A percentile compares a stretch with the other conserved stretches of the same genome.
phyloP scores from a whole-genome alignment of 2,797 vertebrate genomes.

The Denticeps clupeoides region DNA sequence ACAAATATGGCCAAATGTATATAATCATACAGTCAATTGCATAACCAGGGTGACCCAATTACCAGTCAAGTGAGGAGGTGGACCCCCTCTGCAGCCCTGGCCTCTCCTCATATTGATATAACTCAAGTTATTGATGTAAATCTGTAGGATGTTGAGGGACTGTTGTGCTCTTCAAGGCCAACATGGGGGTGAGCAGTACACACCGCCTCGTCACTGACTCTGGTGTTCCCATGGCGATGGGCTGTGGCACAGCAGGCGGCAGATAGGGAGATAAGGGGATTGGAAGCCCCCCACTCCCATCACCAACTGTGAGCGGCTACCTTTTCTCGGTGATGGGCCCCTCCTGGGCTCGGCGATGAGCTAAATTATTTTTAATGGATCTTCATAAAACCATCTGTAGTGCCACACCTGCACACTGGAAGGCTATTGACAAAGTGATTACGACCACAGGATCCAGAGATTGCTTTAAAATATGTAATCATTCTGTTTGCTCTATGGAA shows the following conservation, averaged over 20 bases:
- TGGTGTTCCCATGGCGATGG: slow-evolving; percentile 33
- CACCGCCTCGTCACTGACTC: too few relatives aligned
- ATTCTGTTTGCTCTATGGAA: slow-evolving; percentile 59
- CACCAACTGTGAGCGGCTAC: slow-evolving; percentile 45
- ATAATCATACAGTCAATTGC: too few relatives aligned
- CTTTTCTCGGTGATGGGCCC: slow-evolving; percentile 49
- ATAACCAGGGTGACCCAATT: too few relatives aligned
- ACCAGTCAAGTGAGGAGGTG: too few relatives aligned
- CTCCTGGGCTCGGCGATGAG: slow-evolving; percentile 61
- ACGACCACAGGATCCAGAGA: slow-evolving; percentile 59
- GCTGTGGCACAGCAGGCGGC: slow-evolving; percentile 6
- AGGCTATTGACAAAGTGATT: slow-evolving; percentile 69
- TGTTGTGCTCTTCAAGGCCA: too few relatives aligned
- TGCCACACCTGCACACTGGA: slow-evolving; percentile 64
- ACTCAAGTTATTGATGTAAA: too few relatives aligned
- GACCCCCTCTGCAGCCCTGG: too few relatives aligned
- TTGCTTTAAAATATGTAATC: slow-evolving; percentile 67
- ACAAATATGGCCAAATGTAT: too few relatives aligned
- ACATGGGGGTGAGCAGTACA: too few relatives aligned
- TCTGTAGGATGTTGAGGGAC: too few relatives aligned
- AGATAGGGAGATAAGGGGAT: slow-evolving; percentile 16
- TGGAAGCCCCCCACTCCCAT: slow-evolving; percentile 39
- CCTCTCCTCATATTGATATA: too few relatives aligned
- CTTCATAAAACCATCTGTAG: slow-evolving; percentile 74
- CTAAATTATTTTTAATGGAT: slow-evolving; percentile 73